Evolutionary conservation across 2,888 invertebrate species (phyloP), one percentile per base, ranked within the genome.

Genomic region (Drosophila mercatorum): DNA sequence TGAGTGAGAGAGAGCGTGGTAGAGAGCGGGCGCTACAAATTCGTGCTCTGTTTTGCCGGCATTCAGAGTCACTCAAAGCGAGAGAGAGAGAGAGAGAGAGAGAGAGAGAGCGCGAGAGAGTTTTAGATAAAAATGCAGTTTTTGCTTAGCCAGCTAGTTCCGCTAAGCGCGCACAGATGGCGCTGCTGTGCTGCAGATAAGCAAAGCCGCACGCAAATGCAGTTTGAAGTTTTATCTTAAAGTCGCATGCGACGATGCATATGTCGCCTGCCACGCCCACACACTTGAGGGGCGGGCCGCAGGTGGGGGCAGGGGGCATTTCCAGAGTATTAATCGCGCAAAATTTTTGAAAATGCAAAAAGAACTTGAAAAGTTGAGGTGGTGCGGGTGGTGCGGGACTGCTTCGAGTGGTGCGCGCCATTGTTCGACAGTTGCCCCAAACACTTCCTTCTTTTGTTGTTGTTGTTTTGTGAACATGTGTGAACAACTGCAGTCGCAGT

Each of bases 401-500:
- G 68, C 59, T 60, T 59, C n/a, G 56, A 51, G 52, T 12, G 41
- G 12, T 56, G 41, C 40, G 40, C 7, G 49, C 61, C 71, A 61
- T 80, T 77, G 80, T 80, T 80, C 57, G 43, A 46, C 58, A 28
- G 47, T 47, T 58, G 12, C 57, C 70, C 61, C 80, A 75, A 51
- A 51, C 31, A 17, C 53, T 2, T 17, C 66, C 65, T 4, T n/a
- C 4, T 11, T 40, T 5, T 36, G 36, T 7, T 46, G n/a, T 46
- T 68, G 36, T 36, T 46, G 2, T 22, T 66, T 87, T 90, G 76
- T 80, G 88, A 82, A 90, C 89, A 88, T 88, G 88, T 88, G 90
- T 89, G 88, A 88, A 90, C 88, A 89, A 90, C 84, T 89, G 83
- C 88, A 80, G 70, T 81, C 68, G 40, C 52, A 44, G 49, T 66